Percentiles rank a stretch among this genome's conserved stretches.
Evolutionary conservation across 2,797 vertebrate genomes (phyloP).

Genomic region (Discoglossus pictus): DNA sequence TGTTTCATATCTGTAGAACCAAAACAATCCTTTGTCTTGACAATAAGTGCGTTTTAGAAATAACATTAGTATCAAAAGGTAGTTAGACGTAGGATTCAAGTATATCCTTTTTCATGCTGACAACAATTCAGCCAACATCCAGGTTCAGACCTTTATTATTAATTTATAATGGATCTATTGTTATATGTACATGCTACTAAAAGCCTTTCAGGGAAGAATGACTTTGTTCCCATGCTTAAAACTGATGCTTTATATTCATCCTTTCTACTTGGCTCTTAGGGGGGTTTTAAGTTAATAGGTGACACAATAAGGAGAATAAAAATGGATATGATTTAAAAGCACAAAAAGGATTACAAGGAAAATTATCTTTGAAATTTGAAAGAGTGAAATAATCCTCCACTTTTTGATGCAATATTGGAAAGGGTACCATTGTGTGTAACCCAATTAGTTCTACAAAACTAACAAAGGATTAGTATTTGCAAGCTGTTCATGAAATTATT

Average conservation of each 20-base stretch:
- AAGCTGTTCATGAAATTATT: conserved; percentile 25
- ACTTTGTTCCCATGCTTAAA: conserved; percentile 29
- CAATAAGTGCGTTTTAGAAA: conserved; percentile 16
- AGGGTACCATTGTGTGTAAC: conserved; percentile 1
- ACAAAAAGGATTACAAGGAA: conserved; percentile 29
- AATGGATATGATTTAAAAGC: conserved; percentile 36
- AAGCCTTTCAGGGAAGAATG: conserved; percentile 26
- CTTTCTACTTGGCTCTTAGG: conserved; percentile 6
- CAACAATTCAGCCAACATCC: conserved; percentile 28
- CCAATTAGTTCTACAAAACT: conserved; percentile 26
- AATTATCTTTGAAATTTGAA: conserved; percentile 41
- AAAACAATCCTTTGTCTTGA: conserved; percentile 1
- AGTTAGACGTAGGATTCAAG: conserved; percentile 16
- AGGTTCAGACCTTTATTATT: conserved; percentile 35
- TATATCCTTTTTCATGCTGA: not conserved
- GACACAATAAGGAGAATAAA: conserved; percentile 26
- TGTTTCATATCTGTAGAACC: not conserved
- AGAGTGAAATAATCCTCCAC: conserved; percentile 14
- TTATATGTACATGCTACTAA: conserved; percentile 37
- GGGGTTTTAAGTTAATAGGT: conserved; percentile 44
- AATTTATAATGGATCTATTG: conserved; percentile 47
- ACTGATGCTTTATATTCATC: conserved; percentile 29
- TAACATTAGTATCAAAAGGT: conserved; percentile 7
- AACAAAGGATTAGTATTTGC: conserved; percentile 32
- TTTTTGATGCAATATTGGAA: conserved; percentile 15